Conservation (phyloP, 2,797 vertebrate genomes). For the Buphagus erythrorhynchus region DNA sequence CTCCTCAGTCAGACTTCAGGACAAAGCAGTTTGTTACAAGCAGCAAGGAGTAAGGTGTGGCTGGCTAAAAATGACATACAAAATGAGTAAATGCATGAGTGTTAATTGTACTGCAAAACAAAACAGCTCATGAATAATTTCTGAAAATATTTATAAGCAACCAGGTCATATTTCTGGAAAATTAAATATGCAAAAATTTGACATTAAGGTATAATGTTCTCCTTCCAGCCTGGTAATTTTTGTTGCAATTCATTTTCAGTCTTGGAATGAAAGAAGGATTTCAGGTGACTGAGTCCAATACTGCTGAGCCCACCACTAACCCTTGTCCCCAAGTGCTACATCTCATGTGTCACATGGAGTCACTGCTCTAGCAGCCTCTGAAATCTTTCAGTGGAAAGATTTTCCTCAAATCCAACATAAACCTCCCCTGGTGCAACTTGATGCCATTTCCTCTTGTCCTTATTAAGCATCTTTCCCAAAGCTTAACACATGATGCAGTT, state of each 20-base stretch:
- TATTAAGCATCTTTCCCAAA: not conserved
- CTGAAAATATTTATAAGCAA: not conserved
- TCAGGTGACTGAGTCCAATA: not conserved
- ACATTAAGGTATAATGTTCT: not conserved
- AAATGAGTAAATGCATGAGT: not conserved
- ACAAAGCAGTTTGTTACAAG: not conserved
- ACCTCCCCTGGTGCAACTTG: not conserved
- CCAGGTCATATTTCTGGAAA: not conserved
- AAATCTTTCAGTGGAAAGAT: not conserved
- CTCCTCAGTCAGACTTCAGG: not conserved
- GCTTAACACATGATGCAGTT: not conserved
- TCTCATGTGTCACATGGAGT: rapidly evolving
- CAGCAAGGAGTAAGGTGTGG: not conserved
- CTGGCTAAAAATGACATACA: not conserved
- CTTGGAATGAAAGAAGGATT: not conserved
- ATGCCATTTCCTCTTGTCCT: not conserved
- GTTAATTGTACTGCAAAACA: not conserved
- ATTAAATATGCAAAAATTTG: not conserved
- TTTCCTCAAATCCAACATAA: not conserved
- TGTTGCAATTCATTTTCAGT: not conserved
- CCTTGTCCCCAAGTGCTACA: not conserved
- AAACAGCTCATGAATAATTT: not conserved
- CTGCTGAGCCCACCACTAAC: not conserved
- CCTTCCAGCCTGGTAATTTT: not conserved
- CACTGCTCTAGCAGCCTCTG: not conserved